Percentiles rank a stretch among this genome's conserved stretches.
Evolutionary conservation across 2,888 invertebrate genomes (phyloP).

Genomic region (Linyphia triangularis): DNA sequence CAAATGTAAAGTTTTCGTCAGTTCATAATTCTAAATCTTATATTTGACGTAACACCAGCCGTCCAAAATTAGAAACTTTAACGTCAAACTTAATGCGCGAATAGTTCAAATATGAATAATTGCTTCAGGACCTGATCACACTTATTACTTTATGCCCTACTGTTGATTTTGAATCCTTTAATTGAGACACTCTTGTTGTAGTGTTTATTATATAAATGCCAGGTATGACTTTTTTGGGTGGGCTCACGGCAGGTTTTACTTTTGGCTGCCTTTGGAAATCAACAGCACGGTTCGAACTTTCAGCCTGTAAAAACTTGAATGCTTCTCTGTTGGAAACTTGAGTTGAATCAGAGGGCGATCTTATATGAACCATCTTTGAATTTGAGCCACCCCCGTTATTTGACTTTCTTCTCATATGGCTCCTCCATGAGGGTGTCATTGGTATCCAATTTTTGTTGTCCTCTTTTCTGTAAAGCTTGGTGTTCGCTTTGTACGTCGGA

Average conservation of each 20-base stretch:
- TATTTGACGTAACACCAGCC: not conserved
- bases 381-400: not conserved
- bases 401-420: not conserved
- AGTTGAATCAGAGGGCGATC: no score
- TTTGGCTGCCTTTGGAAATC: not conserved
- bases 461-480: not conserved
- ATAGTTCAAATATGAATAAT: not conserved
- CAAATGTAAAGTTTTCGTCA: not conserved
- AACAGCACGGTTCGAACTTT: not conserved
- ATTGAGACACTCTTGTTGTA: not conserved
- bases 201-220: not conserved
- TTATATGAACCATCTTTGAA: no score
- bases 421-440: conserved; percentile 21
- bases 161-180: not conserved
- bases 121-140: not conserved
- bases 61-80: not conserved
- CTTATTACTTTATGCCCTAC: not conserved
- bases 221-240: not conserved
- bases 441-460: conserved; percentile 57
- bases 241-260: not conserved
- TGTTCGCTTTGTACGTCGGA: not conserved
- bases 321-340: conserved; percentile 13
- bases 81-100: not conserved
- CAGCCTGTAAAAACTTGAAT: conserved; percentile 21
- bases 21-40: not conserved